Evolutionary conservation across 1,140 invertebrate species (phyloP), one percentile per base, ranked within the genome.

Genomic region (Macrocentrus cingulum): DNA sequence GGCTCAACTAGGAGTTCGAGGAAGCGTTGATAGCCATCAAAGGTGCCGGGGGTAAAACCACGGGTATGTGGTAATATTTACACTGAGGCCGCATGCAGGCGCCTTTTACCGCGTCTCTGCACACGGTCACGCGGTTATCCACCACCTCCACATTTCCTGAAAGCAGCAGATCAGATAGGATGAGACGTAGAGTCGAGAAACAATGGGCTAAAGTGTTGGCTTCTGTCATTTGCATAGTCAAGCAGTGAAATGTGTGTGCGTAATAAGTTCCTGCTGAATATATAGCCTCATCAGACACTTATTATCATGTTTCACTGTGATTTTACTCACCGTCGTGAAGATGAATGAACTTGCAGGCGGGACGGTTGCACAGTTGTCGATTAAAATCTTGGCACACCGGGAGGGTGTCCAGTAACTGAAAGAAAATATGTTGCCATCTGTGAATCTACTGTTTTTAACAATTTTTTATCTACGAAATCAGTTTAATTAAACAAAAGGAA

Each of bases 381-480:
- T 94, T 96, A 95, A 95, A 97, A 95, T 95, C 94, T 91, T 91
- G 93, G 94, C 91, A 97, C 89, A 95, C 93, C 91, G 89, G 94
- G 92, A 95, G 94, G 92, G 92, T 97, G 94, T 94, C 94, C 94
- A 95, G 94, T 92, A 96, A 96, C 94, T 97, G 88, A 80, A 91
- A 91, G 82, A 80, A 84, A 79, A 79, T 75, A 72, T 71, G 65
- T 65, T 72, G 65, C 60, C 57, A 67, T 65, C 64, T 70, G 64
- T 68, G 68, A 57, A 68, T 67, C 44, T 41, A 53, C 56, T 61
- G 63, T 52, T 62, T 56, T 45, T 18, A 46, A 52, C 23, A 46
- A 48, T n/a, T n/a, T n/a, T n/a, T n/a, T n/a, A 46, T 36, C 51
- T 46, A 39, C 25, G 37, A 39, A 50, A 55, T 55, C 9, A 52